Evolutionary conservation across 1,140 invertebrate genomes (phyloP), one percentile per base, ranked within the genome.

Genomic region (Hydropsyche tenuis): DNA sequence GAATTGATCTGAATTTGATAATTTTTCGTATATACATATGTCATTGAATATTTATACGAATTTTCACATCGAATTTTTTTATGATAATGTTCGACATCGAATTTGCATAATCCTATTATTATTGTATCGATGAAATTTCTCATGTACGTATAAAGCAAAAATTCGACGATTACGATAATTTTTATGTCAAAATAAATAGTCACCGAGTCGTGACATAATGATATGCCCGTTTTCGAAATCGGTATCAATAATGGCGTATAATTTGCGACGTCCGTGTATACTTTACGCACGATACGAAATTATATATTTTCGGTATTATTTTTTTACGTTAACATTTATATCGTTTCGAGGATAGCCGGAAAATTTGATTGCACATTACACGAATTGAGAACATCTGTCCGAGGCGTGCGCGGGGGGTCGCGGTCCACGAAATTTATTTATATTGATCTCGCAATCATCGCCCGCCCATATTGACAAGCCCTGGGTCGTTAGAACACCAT

Each of bases 391-490:
- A 53, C 71, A 43, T 60, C 71, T 73, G 71, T 37, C 25, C 71
- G 42, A 68, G 62, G 64, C 72, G 64, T 69, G 72, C 68, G 72
- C 75, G 75, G 75, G 75, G 75, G 75, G 75, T 76, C 75, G 75
- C 69, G 69, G 73, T 63, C 72, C 64, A 66, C 64, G 60, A 46
- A 77, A 77, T 77, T 77, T 72, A 74, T 77, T 70, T 70, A 74
- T 74, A 77, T 77, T 77, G 75, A 77, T 70, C 75, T 77, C 73
- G 72, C 75, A 77, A 77, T 77, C 75, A 77, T 77, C 75, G 73
- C 75, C 75, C 75, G 75, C 75, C 73, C 73, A 77, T 74, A 77
- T 74, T 77, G 73, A 77, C 72, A 71, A 77, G 72, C 75, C 73
- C 75, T 77, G 75, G 30, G 9, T 69, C 69, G 69, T 53, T 70